Percentiles rank a stretch among this genome's conserved stretches.
phyloP scores from a whole-genome alignment of 2,888 invertebrate genomes.

The Lasioglossum lativentre region DNA sequence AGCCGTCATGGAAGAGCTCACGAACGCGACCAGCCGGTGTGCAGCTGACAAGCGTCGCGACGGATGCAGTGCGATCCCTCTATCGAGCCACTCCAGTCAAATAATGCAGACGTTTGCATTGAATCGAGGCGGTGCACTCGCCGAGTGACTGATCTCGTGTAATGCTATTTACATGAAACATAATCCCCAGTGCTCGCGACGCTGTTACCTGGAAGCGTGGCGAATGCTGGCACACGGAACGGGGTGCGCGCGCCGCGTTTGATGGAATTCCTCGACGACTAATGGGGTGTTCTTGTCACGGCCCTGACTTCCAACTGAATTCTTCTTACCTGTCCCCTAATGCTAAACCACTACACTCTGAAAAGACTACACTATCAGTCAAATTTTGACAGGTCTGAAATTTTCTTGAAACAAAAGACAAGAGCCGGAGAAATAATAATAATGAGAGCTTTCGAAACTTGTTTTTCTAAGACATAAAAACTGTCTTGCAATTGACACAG shows the following conservation, averaged over 20 bases:
- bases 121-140: slow-evolving; percentile 52
- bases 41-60: slow-evolving; percentile 34
- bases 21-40: neutral
- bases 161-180: slow-evolving; percentile 66
- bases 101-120: slow-evolving; percentile 67
- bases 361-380: no score
- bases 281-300: slow-evolving; percentile 34
- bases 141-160: slow-evolving; percentile 61
- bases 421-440: no score
- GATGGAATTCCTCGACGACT: slow-evolving; percentile 34
- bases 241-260: neutral
- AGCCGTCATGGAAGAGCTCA: slow-evolving; percentile 20
- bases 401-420: neutral
- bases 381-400: no score
- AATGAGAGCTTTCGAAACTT: no score
- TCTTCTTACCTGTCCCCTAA: neutral
- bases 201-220: slow-evolving; percentile 20
- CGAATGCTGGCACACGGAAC: slow-evolving; percentile 17
- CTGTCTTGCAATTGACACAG: neutral
- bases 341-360: neutral
- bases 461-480: neutral
- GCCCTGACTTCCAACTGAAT: neutral
- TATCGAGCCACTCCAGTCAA: slow-evolving; percentile 43
- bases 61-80: slow-evolving; percentile 27
- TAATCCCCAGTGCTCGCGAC: slow-evolving; percentile 53